Evolutionary conservation across 2,888 invertebrate species (phyloP), one percentile per base, ranked within the genome.

Genomic region (Eugnorisma glareosa): DNA sequence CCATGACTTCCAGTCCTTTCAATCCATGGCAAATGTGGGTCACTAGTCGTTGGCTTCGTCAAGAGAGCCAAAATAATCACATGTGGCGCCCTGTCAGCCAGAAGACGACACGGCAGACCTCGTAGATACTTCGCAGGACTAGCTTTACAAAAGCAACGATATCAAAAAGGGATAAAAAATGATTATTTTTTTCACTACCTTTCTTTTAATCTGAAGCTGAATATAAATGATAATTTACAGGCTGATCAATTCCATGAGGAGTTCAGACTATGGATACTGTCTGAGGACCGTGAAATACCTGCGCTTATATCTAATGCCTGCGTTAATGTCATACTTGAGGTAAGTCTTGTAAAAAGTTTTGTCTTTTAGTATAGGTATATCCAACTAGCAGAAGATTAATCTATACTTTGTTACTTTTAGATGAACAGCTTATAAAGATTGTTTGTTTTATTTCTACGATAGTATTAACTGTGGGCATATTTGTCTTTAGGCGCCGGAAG

Each of bases 281-380:
- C 98, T 0, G 99, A 99, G 93, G 98, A 98, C 1, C 98, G 98
- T 82, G 97, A 97, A 1, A 98, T 99, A 89, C 98, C 98, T 21
- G 97, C 98, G 8, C 97, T 98, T 24, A 96, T 99, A 57, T 97
- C 98, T 13, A 98, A 98, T 91, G 97, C 97, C 72, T 98, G 98
- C 91, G 97, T 98, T 40, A 99, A 98, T 82, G 94, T 97, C 31
- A 92, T 96, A 67, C 91, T 97, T 31, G 97, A 97, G 92, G 97
- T 97, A 83, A 89, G 78, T 54, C 57, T 59, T 59, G 7, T 15
- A 57, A 57, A 51, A 28, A 28, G 15, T 28, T 13, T n/a, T 13
- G n/a, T n/a, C 54, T 54, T 54, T 54, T 54, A 28, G 54, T 6
- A 54, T n/a, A 40, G 10, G 8, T 43, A 43, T 43, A 43, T 43